Base-by-base conservation (phyloP, 2,113 vertebrate genomes). In the Caloenas nicobarica region DNA sequence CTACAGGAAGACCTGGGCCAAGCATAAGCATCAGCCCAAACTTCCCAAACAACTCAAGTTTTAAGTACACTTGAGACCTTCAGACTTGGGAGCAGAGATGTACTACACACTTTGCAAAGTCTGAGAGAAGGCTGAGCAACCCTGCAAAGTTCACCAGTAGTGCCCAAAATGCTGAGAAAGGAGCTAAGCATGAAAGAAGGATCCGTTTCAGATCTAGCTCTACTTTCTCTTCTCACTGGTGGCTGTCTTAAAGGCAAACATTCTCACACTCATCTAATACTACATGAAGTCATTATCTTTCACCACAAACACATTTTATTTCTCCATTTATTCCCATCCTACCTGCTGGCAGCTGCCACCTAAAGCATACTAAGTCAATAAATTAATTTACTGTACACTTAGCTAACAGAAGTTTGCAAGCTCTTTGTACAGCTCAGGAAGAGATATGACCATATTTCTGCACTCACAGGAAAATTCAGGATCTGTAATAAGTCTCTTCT, bases 381-480 rank as follows among this genome's bases (percentile, higher is more conserved):
- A 95, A 93, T 8, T 62, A 61, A 79, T 23, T 94, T 95, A 92
- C 68, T 71, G 40, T 31, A 74, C 31, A 65, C 86, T 84, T 88
- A 91, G 86, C 78, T 91, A 96, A 94, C 21, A 78, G 44, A 72
- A 91, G 76, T 36, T 72, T 83, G 34, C 28, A 77, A 91, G 50
- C 18, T 71, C 82, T 93, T 81, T 85, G 36, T 88, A 93, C 73
- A 95, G 92, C 42, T 90, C 19, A 10, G 58, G 92, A 87, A 82
- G 57, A 94, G 38, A 44, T 81, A 87, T 11, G 31, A 28, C 68
- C 31, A 12, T 58, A 61, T 86, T 90, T 90, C 89, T 81, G 70
- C 62, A 87, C 42, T 89, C 61, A 91, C 51, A 61, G 65, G 84
- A 97, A 96, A 97, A 88, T 62, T 92, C 5, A 65, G n/a, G 33